phyloP scores from a whole-genome alignment of 1,140 invertebrate genomes.

The Scylla paramamosain region DNA sequence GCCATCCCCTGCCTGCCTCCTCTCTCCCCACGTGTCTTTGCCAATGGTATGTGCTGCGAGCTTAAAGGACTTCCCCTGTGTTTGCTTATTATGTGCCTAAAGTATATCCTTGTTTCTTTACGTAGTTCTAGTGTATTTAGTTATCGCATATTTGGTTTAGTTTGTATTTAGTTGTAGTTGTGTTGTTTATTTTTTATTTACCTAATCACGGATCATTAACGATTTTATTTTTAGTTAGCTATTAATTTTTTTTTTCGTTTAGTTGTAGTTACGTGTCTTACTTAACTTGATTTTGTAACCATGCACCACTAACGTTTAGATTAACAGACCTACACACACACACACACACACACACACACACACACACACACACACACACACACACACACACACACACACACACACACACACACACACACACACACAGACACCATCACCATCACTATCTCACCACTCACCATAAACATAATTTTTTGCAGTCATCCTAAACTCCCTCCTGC shows the following conservation, averaged over 20 bases:
- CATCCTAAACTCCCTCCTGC: conserved; percentile 71
- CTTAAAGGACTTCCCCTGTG: background rate
- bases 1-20: conserved; percentile 75
- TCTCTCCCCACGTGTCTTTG: conserved; percentile 75
- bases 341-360: background rate
- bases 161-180: background rate
- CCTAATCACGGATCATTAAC: background rate
- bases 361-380: background rate
- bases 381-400: background rate
- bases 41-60: conserved; percentile 63
- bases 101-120: background rate
- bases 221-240: background rate
- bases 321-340: background rate
- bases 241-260: background rate
- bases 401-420: background rate
- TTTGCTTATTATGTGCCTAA: background rate
- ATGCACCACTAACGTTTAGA: background rate
- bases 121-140: background rate
- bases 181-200: background rate
- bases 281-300: background rate
- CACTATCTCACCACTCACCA: background rate
- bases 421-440: background rate
- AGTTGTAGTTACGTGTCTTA: background rate
- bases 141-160: background rate
- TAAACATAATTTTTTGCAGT: conserved; percentile 48